phyloP scores from a whole-genome alignment of 2,888 invertebrate species.

The Lysandra bellargus region DNA sequence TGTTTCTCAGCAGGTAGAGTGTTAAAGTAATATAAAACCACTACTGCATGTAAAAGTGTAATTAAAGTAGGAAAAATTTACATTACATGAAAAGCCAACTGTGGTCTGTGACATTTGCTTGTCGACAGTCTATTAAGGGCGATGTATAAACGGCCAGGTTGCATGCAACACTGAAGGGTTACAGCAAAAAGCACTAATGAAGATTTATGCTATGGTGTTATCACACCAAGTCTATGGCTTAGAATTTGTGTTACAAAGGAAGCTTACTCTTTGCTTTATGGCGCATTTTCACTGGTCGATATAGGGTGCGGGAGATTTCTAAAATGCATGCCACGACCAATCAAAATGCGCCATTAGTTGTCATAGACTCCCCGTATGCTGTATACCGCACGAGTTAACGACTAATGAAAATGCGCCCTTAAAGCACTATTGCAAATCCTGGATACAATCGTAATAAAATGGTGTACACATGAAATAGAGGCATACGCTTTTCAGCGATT shows the following conservation, averaged over 20 bases:
- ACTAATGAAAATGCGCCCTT: no score
- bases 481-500: no score
- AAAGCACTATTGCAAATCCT: no score
- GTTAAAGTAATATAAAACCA: neutral
- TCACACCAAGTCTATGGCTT: neutral
- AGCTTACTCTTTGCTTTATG: neutral
- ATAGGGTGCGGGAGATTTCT: no score
- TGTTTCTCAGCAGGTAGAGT: neutral
- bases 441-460: no score
- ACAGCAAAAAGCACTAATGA: slow-evolving; percentile 29
- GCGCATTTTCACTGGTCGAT: no score
- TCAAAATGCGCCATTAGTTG: no score
- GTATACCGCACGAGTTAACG: no score
- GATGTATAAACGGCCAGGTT: slow-evolving; percentile 67
- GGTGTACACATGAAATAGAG: no score
- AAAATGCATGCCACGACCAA: no score
- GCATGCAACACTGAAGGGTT: slow-evolving; percentile 61
- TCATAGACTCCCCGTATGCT: no score
- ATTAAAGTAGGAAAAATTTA: slow-evolving; percentile 28
- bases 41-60: slow-evolving; percentile 17
- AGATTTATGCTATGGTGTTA: neutral
- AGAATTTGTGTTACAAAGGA: neutral
- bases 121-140: slow-evolving; percentile 78
- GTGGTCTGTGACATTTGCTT: slow-evolving; percentile 78
- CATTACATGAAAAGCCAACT: slow-evolving; percentile 50